Conservation (phyloP, 2,797 vertebrate genomes). For the Cyprinella venusta region DNA sequence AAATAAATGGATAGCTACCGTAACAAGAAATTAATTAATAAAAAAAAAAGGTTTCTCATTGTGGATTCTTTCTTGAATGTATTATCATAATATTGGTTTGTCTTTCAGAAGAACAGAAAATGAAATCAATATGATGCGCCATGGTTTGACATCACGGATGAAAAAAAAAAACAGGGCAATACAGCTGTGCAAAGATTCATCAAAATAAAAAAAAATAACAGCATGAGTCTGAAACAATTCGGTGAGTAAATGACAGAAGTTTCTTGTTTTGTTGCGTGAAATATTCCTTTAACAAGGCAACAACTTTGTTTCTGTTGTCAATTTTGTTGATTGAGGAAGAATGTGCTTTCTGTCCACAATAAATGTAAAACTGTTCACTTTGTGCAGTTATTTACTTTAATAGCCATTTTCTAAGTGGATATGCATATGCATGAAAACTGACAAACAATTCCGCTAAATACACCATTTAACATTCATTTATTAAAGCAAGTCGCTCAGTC, state of each 20-base stretch:
- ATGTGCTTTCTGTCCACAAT: too few species aligned
- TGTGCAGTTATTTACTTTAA: background rate
- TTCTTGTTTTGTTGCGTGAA: background rate
- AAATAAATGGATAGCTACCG: slow-evolving; percentile 2
- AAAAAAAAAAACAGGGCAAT: background rate
- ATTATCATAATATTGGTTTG: background rate
- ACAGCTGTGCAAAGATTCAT: background rate
- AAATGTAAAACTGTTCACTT: background rate
- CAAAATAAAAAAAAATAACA: background rate
- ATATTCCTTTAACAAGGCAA: background rate
- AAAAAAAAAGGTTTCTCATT: background rate
- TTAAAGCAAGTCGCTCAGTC: slow-evolving; percentile 5
- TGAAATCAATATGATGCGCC: background rate
- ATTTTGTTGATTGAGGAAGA: background rate
- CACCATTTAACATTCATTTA: slow-evolving; percentile 3
- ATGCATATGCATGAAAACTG: background rate
- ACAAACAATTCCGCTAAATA: background rate
- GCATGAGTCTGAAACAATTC: background rate
- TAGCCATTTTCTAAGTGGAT: background rate
- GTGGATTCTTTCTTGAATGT: background rate
- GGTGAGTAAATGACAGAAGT: background rate
- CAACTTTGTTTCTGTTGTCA: background rate
- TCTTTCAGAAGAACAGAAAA: slow-evolving; percentile 3
- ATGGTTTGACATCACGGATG: background rate
- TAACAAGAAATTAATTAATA: background rate